Evolutionary conservation across 2,888 invertebrate genomes (phyloP).

Genomic region (Thelaira solivaga): DNA sequence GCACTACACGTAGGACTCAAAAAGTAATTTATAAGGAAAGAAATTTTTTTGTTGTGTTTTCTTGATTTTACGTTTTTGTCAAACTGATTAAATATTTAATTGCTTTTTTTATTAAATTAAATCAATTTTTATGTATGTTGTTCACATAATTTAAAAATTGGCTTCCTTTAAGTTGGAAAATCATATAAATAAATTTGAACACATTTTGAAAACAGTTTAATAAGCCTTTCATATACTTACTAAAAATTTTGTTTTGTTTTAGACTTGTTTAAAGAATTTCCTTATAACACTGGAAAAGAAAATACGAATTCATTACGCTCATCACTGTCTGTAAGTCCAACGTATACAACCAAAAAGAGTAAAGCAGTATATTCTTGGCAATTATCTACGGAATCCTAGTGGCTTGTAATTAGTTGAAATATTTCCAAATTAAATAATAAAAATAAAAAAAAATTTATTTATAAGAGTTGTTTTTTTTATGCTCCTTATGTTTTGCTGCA

Average conservation of each 20-base stretch:
- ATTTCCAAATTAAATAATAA: neutral
- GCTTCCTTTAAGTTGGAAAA: too few relatives aligned
- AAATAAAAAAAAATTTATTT: neutral
- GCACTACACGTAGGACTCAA: too few relatives aligned
- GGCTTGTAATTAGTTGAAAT: neutral
- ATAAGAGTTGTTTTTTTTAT: neutral
- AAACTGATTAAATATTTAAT: too few relatives aligned
- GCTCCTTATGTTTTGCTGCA: neutral
- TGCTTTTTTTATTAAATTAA: too few relatives aligned
- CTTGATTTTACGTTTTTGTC: too few relatives aligned
- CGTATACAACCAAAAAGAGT: slow-evolving; percentile 19
- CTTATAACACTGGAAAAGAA: neutral
- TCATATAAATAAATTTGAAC: too few relatives aligned
- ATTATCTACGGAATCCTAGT: slow-evolving; percentile 38
- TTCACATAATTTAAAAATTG: too few relatives aligned
- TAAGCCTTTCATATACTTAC: neutral
- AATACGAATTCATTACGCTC: neutral
- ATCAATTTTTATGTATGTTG: too few relatives aligned
- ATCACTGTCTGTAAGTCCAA: slow-evolving; percentile 15
- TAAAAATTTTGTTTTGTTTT: neutral
- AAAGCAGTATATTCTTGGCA: slow-evolving; percentile 40
- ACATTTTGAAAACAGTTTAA: too few relatives aligned
- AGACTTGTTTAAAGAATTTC: slow-evolving; percentile 45
- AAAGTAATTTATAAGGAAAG: too few relatives aligned
- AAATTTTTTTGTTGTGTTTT: too few relatives aligned